Evolutionary conservation across 2,888 invertebrate genomes (phyloP).

Genomic region (Asteroscopus sphinx): DNA sequence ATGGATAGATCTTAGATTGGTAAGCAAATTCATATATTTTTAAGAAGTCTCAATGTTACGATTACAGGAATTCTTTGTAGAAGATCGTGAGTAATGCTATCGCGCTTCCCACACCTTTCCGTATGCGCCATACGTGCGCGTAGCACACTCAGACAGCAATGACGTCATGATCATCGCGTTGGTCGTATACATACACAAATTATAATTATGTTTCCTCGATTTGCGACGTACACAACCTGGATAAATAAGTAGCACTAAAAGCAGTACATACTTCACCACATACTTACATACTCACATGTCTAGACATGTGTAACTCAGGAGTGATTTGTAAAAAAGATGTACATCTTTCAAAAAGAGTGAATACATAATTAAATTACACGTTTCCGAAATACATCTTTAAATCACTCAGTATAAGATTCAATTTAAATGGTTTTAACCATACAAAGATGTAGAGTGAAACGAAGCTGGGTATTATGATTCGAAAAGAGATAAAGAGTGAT

Average conservation of each 20-base stretch:
- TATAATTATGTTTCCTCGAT: conserved; percentile 30
- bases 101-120: conserved; percentile 39
- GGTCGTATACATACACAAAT: conserved; percentile 39
- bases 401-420: too few species aligned
- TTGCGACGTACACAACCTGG: conserved; percentile 12
- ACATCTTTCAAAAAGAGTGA: too few species aligned
- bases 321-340: too few species aligned
- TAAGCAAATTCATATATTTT: conserved; percentile 64
- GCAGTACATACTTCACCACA: conserved; percentile 1
- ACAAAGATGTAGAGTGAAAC: too few species aligned
- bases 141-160: conserved; percentile 31
- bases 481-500: too few species aligned
- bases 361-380: too few species aligned
- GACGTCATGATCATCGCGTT: conserved; percentile 47
- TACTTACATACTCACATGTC: too few species aligned
- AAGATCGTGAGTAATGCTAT: conserved; percentile 50
- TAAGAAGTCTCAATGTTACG: conserved; percentile 16
- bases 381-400: too few species aligned
- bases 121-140: conserved; percentile 30
- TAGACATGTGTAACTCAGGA: too few species aligned
- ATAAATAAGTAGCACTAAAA: conserved; percentile 19
- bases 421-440: too few species aligned
- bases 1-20: conserved; percentile 98
- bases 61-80: conserved; percentile 36
- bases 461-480: too few species aligned